Evolutionary conservation across 2,113 vertebrate species (phyloP).

Genomic region (Nicator chloris): DNA sequence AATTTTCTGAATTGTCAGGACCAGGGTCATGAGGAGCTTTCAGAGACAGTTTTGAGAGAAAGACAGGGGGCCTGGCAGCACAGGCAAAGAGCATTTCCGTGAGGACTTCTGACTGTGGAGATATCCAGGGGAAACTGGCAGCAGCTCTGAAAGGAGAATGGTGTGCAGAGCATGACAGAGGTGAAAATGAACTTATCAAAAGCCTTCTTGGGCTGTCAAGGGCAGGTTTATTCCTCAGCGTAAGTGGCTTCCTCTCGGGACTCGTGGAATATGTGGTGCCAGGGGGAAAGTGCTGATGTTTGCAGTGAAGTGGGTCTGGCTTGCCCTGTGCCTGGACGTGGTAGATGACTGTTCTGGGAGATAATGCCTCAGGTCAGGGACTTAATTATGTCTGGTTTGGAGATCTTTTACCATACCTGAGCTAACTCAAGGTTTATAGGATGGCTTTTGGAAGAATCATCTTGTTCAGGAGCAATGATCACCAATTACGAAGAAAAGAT

Average conservation of each 20-base stretch:
- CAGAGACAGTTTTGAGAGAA: not conserved
- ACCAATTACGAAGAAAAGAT: constrained; percentile 16
- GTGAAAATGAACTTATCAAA: constrained; percentile 4
- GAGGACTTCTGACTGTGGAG: not conserved
- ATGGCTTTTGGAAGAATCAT: not conserved
- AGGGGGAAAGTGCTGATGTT: not conserved
- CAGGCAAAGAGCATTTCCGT: not conserved
- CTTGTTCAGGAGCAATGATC: not conserved
- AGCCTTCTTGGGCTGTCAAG: not conserved
- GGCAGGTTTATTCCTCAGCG: not conserved
- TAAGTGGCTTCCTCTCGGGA: not conserved
- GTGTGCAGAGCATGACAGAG: not conserved
- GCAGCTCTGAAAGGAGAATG: not conserved
- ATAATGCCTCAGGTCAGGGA: not conserved
- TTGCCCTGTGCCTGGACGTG: not conserved
- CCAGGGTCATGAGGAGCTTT: not conserved
- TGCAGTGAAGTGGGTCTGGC: not conserved
- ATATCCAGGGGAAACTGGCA: not conserved
- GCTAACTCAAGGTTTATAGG: not conserved
- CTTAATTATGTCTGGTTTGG: not conserved
- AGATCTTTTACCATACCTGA: not conserved
- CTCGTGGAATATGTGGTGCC: rapidly evolving
- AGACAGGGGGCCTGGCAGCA: not conserved
- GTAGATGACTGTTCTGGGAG: not conserved
- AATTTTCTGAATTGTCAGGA: not conserved